Conservation (phyloP, 2,113 vertebrate genomes). For the Anarrhichthys ocellatus region DNA sequence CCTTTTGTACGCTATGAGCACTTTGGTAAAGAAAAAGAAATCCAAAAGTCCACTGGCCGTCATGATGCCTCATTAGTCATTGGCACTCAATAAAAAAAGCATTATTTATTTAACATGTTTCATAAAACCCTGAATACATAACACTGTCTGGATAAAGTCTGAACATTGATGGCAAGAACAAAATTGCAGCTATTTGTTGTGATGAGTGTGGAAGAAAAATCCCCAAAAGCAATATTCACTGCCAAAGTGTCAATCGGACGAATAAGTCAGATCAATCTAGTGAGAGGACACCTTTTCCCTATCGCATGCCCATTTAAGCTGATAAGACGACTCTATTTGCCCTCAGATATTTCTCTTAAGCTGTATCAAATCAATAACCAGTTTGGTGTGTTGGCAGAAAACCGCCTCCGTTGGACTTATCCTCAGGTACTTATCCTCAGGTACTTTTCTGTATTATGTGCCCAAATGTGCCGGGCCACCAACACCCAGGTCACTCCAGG, state of each 20-base stretch:
- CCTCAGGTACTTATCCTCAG: not conserved
- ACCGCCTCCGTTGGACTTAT: slow-evolving; percentile 11
- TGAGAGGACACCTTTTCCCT: not conserved
- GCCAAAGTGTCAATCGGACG: not conserved
- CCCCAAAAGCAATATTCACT: not conserved
- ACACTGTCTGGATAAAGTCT: not conserved
- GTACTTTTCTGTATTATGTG: not conserved
- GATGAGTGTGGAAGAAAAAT: not conserved
- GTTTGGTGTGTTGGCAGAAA: not conserved
- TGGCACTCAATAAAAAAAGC: not conserved
- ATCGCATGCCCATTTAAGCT: not conserved
- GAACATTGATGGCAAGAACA: not conserved
- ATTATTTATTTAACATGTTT: not conserved
- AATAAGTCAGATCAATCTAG: not conserved
- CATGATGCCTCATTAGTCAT: not conserved
- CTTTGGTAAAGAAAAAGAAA: too few relatives aligned
- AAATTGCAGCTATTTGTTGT: not conserved
- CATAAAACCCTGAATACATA: not conserved
- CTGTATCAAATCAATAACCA: slow-evolving; percentile 36
- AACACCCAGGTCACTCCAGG: slow-evolving; percentile 4
- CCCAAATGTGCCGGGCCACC: not conserved
- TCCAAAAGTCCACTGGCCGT: not conserved
- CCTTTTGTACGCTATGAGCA: not conserved
- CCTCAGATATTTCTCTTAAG: not conserved
- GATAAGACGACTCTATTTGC: slow-evolving; percentile 16